Conservation (phyloP, 2,888 invertebrate species). For the Hymenopus coronatus region DNA sequence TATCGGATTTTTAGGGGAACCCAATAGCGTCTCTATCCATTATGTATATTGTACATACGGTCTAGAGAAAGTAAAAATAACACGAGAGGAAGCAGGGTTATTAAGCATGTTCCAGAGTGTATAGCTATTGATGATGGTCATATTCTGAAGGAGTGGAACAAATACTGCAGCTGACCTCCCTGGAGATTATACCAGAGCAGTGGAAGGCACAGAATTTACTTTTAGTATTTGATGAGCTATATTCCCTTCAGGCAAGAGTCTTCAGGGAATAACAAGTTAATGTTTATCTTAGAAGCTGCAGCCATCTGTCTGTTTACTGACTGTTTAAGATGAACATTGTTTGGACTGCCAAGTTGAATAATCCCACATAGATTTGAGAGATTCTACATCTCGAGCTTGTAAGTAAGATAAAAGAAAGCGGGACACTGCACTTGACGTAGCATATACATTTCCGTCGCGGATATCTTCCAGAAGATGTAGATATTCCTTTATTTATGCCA, state of each 20-base stretch:
- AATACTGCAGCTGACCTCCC: background rate
- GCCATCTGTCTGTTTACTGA: background rate
- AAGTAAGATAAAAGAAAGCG: background rate
- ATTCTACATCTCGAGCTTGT: background rate
- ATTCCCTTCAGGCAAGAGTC: background rate
- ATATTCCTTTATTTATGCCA: background rate
- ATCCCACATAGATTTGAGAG: background rate
- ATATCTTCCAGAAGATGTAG: background rate
- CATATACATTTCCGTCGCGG: background rate
- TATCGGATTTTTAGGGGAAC: no score
- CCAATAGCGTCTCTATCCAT: no score
- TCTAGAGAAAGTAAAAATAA: no score
- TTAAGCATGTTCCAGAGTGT: no score
- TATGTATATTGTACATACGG: no score
- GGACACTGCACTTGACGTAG: background rate
- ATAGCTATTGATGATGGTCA: background rate
- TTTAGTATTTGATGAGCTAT: background rate
- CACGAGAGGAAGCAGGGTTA: no score
- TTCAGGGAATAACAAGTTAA: background rate
- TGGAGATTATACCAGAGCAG: background rate
- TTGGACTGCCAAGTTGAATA: background rate
- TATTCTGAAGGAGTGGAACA: background rate
- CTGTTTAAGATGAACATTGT: background rate
- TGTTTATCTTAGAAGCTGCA: background rate
- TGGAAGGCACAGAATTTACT: background rate